These are phyloP conservation scores for Carduelis carduelis DNA, from an alignment of 2,797 vertebrate genomes.

Conservation along the genomic window DNA sequence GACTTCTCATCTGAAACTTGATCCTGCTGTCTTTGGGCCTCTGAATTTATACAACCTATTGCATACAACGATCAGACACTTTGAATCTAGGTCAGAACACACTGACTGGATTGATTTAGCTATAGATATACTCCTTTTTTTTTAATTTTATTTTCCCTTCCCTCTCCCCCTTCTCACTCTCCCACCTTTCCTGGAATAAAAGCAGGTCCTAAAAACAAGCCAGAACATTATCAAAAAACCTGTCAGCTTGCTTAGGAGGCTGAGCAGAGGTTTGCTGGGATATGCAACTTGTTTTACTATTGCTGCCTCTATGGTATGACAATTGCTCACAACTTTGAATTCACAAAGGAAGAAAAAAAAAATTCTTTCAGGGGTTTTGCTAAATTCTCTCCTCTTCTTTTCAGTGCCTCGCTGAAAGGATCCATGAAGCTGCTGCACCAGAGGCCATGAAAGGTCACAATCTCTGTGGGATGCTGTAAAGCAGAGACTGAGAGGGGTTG, in stretches of 20 bases:
- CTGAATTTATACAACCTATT: conserved; percentile 57
- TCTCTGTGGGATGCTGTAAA: conserved; percentile 69
- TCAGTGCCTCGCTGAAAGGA: conserved; percentile 45
- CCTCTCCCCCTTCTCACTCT: neutral
- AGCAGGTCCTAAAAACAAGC: conserved; percentile 22
- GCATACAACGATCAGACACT: conserved; percentile 31
- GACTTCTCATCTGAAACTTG: conserved; percentile 53
- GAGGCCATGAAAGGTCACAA: conserved; percentile 62
- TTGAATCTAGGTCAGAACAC: conserved; percentile 66
- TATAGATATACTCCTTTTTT: neutral
- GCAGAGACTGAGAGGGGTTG: conserved; percentile 62
- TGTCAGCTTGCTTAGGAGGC: neutral
- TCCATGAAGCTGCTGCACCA: conserved; percentile 56
- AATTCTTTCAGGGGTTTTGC: conserved; percentile 58
- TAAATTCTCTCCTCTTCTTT: conserved; percentile 63
- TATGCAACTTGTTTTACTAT: conserved; percentile 50
- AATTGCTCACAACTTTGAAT: conserved; percentile 42
- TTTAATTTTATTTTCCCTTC: neutral
- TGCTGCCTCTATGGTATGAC: neutral
- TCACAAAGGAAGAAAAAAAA: neutral
- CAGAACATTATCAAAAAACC: conserved; percentile 47
- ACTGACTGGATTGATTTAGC: conserved; percentile 55
- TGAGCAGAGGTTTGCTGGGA: conserved; percentile 23
- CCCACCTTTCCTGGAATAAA: conserved; percentile 17
- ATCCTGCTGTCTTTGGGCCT: conserved; percentile 48